Evolutionary conservation across 2,113 vertebrate genomes (phyloP), one percentile per base, ranked within the genome.

Genomic region (Cettia cetti): DNA sequence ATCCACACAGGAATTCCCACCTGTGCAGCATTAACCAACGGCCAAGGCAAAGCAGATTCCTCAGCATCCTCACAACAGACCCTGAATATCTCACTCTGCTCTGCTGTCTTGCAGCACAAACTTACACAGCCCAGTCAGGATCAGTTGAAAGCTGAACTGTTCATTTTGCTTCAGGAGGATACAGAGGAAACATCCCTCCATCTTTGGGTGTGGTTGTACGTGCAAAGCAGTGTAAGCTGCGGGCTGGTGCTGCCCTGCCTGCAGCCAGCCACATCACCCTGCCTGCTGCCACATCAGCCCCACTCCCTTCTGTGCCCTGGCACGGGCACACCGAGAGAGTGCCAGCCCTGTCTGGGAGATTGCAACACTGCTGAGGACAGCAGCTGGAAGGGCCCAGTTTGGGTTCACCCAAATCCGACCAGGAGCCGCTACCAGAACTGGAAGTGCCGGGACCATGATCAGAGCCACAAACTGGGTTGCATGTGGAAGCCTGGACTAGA

Each of bases 381-480:
- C 8, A 70, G 30, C 4, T 50, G 50, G 7, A 33, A 64, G 40
- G 11, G 39, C 45, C 65, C 39, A 4, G 35, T 33, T 23, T 47
- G 68, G 16, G 10, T 42, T 35, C 56, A 87, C 42, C 52, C 78
- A 26, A 0, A 22, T 9, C 63, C 19, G 14, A 3, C 6, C 63
- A 13, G 31, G n/a, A 63, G 77, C 80, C 1, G 0, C 23, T n/a
- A 9, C 30, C 40, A 12, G 20, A 16, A 0, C 27, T n/a, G 27
- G 0, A 11, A 69, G 37, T 28, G 64, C 47, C 0, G 0, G 42
- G n/a, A 27, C 35, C 42, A 4, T 0, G 2, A 26, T 5, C 37
- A 23, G 28, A n/a, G 19, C 54, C 69, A 39, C 56, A 44, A 3
- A 44, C 10, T 13, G 30, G 24, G 17, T 7, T 19, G 1, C 23